phyloP scores from a whole-genome alignment of 2,113 vertebrate genomes.

The Scatophagus argus region DNA sequence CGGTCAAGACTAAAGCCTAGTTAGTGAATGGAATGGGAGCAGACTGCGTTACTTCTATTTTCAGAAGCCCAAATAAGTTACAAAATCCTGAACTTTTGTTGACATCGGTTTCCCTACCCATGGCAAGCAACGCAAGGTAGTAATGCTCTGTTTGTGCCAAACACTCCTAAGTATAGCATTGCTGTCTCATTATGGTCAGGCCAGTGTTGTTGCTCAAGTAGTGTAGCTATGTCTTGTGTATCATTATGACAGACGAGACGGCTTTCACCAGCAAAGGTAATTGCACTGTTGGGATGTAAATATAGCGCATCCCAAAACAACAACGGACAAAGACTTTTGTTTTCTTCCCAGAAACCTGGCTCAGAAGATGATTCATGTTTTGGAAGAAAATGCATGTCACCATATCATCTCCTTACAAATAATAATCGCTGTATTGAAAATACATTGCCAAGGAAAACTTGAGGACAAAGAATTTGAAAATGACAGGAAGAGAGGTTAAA shows the following conservation, averaged over 20 bases:
- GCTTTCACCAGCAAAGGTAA: constrained; percentile 75
- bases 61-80: constrained; percentile 40
- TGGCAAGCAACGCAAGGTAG: constrained; percentile 60
- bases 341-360: constrained; percentile 66
- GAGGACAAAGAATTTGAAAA: constrained; percentile 39
- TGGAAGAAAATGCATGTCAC: constrained; percentile 51
- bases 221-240: constrained; percentile 64
- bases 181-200: constrained; percentile 80
- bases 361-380: constrained; percentile 61
- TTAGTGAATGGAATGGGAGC: neutral
- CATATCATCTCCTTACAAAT: constrained; percentile 46
- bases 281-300: constrained; percentile 74
- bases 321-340: constrained; percentile 71
- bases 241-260: constrained; percentile 71
- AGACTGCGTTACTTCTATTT: constrained; percentile 34
- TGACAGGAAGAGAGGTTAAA: constrained; percentile 3
- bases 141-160: constrained; percentile 71
- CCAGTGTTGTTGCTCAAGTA: constrained; percentile 54
- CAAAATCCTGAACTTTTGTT: constrained; percentile 61
- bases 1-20: constrained; percentile 17
- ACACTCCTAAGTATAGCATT: constrained; percentile 73
- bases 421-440: constrained; percentile 24
- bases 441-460: constrained; percentile 34
- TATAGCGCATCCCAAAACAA: constrained; percentile 62
- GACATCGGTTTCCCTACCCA: constrained; percentile 56